Evolutionary conservation across 2,888 invertebrate species (phyloP).

Genomic region (Ornithoptera alexandrae): DNA sequence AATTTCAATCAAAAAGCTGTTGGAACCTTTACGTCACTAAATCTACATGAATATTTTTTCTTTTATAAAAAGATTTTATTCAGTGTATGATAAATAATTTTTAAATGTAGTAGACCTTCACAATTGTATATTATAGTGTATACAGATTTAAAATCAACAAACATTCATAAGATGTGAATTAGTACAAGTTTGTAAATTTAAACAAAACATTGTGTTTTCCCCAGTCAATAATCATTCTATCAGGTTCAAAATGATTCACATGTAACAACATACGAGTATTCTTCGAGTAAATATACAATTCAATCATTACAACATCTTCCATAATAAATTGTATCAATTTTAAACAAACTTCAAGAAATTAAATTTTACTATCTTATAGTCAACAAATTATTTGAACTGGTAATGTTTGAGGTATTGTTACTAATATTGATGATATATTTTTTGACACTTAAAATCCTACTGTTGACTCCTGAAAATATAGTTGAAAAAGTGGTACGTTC

Average conservation of each 20-base stretch:
- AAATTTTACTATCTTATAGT: too few species aligned
- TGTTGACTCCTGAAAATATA: slow-evolving; percentile 10
- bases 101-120: background rate
- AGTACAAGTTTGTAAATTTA: background rate
- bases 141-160: background rate
- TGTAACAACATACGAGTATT: slow-evolving; percentile 1
- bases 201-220: background rate
- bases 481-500: slow-evolving; percentile 7
- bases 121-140: background rate
- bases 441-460: background rate
- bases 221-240: slow-evolving; percentile 15
- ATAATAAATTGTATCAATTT: background rate
- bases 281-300: slow-evolving; percentile 11
- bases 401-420: slow-evolving; percentile 6
- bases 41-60: too few species aligned
- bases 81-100: background rate
- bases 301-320: background rate
- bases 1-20: too few species aligned
- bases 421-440: slow-evolving; percentile 3
- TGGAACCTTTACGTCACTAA: too few species aligned
- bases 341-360: background rate
- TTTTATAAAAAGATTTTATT: too few species aligned
- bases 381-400: background rate
- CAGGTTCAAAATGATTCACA: slow-evolving; percentile 14
- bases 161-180: background rate